These are phyloP conservation scores for Camponotus floridanus DNA, from an alignment of 1,140 invertebrate genomes.

Conservation along the genomic window DNA sequence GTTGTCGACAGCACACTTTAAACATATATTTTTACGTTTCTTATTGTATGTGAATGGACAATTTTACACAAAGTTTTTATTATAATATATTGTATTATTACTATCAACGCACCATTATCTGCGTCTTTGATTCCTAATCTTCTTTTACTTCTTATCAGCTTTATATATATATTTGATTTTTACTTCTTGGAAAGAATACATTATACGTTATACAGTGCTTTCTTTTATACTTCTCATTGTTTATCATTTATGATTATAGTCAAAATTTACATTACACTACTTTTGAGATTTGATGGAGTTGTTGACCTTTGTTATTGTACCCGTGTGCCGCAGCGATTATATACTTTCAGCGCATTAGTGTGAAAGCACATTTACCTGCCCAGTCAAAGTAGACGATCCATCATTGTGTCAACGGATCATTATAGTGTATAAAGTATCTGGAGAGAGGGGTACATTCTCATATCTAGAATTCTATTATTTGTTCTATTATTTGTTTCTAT, in stretches of 20 bases:
- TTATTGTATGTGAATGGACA: no score
- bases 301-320: slow-evolving; percentile 73
- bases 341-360: slow-evolving; percentile 72
- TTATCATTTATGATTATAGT: slow-evolving; percentile 22
- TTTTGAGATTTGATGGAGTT: slow-evolving; percentile 74
- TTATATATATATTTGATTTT: background rate
- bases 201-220: background rate
- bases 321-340: slow-evolving; percentile 70
- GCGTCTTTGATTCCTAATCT: no score
- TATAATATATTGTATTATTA: no score
- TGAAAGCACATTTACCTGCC: slow-evolving; percentile 75
- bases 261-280: slow-evolving; percentile 50
- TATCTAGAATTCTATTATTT: slow-evolving; percentile 38
- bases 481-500: no score
- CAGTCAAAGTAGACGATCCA: slow-evolving; percentile 81
- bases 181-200: background rate
- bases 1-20: no score
- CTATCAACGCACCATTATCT: no score
- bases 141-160: no score
- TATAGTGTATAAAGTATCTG: slow-evolving; percentile 67
- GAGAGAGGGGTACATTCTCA: slow-evolving; percentile 35
- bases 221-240: background rate
- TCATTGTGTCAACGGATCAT: slow-evolving; percentile 84
- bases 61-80: no score
- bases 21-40: no score